A percentile compares a stretch with the other conserved stretches of the same genome.
Evolutionary conservation across 2,113 vertebrate species (phyloP).

Genomic region (Lucifuga dentata): DNA sequence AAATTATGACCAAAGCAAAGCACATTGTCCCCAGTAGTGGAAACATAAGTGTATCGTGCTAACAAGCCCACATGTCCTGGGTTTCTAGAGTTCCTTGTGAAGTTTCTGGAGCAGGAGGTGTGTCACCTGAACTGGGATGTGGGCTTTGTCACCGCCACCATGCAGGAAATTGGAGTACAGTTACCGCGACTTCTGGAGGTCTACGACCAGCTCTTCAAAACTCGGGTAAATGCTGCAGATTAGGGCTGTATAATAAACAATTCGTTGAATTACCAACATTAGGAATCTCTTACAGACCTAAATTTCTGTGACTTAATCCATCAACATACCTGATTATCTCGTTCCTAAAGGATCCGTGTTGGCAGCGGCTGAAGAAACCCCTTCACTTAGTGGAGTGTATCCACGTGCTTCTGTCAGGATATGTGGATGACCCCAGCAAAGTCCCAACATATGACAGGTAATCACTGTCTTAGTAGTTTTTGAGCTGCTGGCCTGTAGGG

Average conservation of each 20-base stretch:
- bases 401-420: constrained; percentile 90
- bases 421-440: constrained; percentile 90
- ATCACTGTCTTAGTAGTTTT: background rate
- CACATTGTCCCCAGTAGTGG: background rate
- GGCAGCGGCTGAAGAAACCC: constrained; percentile 93
- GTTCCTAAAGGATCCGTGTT: constrained; percentile 89
- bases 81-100: constrained; percentile 91
- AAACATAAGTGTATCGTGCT: constrained; percentile 8
- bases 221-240: constrained; percentile 82
- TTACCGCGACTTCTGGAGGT: constrained; percentile 92
- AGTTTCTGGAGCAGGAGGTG: constrained; percentile 94
- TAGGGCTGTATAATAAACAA: too few relatives aligned
- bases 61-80: constrained; percentile 10
- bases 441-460: constrained; percentile 90
- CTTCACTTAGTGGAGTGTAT: constrained; percentile 95
- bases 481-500: constrained; percentile 20
- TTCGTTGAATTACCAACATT: too few relatives aligned
- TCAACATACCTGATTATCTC: background rate
- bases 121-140: constrained; percentile 93
- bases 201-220: constrained; percentile 96
- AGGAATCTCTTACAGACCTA: too few relatives aligned
- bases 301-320: background rate
- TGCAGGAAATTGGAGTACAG: constrained; percentile 94
- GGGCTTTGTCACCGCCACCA: constrained; percentile 93
- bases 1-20: background rate